Base-by-base conservation (phyloP, 1,140 invertebrate genomes). In the Marisa cornuarietis region DNA sequence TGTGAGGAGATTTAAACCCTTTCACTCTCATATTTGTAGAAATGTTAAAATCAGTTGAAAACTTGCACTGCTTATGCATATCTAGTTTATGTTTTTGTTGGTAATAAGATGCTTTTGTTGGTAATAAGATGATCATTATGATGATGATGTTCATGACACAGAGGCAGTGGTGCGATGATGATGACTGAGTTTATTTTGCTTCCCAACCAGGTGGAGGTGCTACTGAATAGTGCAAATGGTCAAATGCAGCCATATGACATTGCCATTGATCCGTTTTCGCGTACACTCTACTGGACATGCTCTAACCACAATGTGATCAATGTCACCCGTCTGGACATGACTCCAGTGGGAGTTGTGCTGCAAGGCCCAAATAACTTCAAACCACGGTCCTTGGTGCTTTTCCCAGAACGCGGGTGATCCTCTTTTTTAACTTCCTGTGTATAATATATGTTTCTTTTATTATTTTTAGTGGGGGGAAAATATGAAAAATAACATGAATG, bases 221-320 rank as follows among this genome's bases (percentile, higher is more conserved):
- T 96, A 4, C 76, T 86, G 83, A 91, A 91, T 84, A 93, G 78
- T 88, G 93, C 79, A 16, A 86, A 84, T 68, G 79, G 69, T 18
- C 83, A 54, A 51, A 77, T 89, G 71, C 87, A 93, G 84, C 95
- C 96, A 0, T 95, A 94, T 88, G 96, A 98, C 90, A 93, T 98
- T 80, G 96, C 95, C 0, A 91, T 98, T 10, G 97, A 98, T 89
- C 93, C 96, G 0, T 93, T 96, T 51, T 95, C 96, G 1, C 92
- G 96, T 49, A 89, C 96, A 0, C 87, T 99, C 0, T 98, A 96
- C 91, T 98, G 96, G 96, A 95, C 96, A 0, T 97, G 96, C 86
- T 91, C 94, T 0, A 91, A 93, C 51, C 94, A 94, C 31, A 95
- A 98, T 88, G 94, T 95, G 0, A 98, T 99, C 54, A 98, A 98